These are phyloP conservation scores for Villa cingulata DNA, from an alignment of 2,888 invertebrate genomes.

Conservation along the genomic window DNA sequence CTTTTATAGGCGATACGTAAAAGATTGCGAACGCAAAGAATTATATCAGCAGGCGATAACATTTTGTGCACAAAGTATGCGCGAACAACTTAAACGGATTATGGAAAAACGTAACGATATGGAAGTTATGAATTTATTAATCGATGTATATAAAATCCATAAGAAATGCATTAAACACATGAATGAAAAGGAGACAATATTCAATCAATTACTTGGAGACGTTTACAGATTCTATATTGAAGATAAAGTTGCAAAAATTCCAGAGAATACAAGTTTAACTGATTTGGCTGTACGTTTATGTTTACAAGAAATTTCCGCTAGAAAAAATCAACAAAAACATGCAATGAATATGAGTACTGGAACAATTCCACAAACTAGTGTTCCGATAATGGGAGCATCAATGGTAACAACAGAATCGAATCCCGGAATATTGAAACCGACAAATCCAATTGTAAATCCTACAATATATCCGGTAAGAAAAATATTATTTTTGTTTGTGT, in stretches of 20 bases:
- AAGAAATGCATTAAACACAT: conserved; percentile 52
- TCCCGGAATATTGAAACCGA: background rate
- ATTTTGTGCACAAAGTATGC: conserved; percentile 54
- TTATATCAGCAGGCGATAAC: conserved; percentile 66
- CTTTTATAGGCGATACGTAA: conserved; percentile 56
- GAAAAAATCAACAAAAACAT: conserved; percentile 41
- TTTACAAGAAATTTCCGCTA: conserved; percentile 44
- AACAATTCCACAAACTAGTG: background rate
- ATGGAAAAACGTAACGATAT: conserved; percentile 39
- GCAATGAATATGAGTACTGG: background rate
- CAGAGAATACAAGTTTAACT: conserved; percentile 47
- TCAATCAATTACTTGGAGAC: conserved; percentile 52
- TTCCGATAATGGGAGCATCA: background rate
- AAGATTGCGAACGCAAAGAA: conserved; percentile 70
- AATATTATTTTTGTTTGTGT: background rate
- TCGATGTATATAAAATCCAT: conserved; percentile 53
- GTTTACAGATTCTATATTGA: conserved; percentile 52
- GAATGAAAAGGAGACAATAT: conserved; percentile 38
- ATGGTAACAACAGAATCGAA: conserved; percentile 1
- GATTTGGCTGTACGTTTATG: conserved; percentile 60
- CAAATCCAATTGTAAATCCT: background rate
- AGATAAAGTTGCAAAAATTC: conserved; percentile 40
- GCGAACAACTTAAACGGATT: conserved; percentile 46
- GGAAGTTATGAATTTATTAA: conserved; percentile 40
- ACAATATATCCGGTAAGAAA: background rate